phyloP scores from a whole-genome alignment of 2,113 vertebrate genomes.

The Egretta garzetta region DNA sequence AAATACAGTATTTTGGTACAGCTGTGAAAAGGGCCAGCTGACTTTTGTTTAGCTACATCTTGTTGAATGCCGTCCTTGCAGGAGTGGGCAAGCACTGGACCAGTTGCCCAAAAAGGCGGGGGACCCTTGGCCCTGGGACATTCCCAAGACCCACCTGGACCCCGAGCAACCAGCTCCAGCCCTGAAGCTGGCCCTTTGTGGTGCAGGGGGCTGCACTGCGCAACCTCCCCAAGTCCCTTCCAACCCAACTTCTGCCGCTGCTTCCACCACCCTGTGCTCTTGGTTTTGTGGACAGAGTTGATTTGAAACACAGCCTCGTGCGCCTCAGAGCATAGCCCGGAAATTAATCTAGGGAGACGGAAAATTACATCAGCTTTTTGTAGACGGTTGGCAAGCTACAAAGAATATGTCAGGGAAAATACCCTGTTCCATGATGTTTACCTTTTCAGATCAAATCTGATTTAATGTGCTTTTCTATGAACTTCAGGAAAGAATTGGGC shows the following conservation, averaged over 20 bases:
- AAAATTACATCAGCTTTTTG: neutral
- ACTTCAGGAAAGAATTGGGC: neutral
- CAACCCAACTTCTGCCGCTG: neutral
- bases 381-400: neutral
- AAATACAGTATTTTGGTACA: neutral
- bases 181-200: neutral
- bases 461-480: neutral
- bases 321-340: neutral
- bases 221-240: neutral
- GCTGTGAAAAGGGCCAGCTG: neutral
- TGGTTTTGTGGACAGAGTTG: fast-evolving
- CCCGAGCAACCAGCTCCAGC: neutral
- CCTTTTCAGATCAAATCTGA: neutral
- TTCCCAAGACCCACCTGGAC: neutral
- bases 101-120: neutral
- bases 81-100: neutral
- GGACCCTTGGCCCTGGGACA: neutral
- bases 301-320: neutral
- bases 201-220: neutral
- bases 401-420: neutral
- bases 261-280: neutral
- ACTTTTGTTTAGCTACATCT: neutral
- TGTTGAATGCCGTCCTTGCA: neutral
- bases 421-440: neutral
- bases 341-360: neutral